phyloP scores from a whole-genome alignment of 2,113 vertebrate genomes.

The Puma concolor region DNA sequence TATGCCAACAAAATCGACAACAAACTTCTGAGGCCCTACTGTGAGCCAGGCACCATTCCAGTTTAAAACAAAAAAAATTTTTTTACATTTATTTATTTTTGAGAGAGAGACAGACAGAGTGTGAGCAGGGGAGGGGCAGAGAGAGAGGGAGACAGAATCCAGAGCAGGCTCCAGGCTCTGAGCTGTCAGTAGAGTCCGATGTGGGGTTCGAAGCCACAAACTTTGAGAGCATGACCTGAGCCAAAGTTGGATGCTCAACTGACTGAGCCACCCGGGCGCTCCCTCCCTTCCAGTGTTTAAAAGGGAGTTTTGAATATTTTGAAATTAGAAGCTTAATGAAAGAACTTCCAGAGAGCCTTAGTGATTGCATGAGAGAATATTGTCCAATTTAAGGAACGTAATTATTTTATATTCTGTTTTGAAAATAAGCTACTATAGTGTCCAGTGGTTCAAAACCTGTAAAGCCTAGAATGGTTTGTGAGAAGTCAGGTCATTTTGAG shows the following conservation, averaged over 20 bases:
- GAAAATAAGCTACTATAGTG: not conserved
- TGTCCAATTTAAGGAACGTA: not conserved
- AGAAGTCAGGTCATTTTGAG: not conserved
- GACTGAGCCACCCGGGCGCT: no score
- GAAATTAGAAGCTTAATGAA: conserved; percentile 5
- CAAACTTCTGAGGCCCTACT: not conserved
- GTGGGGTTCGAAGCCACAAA: no score
- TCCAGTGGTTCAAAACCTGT: not conserved
- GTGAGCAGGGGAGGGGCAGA: no score
- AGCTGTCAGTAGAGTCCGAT: no score
- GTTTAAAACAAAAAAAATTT: not conserved
- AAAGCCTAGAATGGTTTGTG: not conserved
- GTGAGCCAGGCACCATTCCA: not conserved
- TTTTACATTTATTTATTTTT: no score
- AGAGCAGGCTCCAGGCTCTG: no score
- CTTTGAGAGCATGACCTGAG: no score
- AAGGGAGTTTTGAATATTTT: not conserved
- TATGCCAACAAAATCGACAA: conserved; percentile 3
- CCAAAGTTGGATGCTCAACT: no score
- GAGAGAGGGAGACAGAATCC: no score
- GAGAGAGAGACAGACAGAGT: no score
- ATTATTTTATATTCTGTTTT: not conserved
- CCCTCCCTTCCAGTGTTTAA: not conserved
- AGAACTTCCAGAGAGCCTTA: not conserved
- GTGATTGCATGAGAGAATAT: not conserved